These are phyloP conservation scores for Lamprotornis superbus DNA, from an alignment of 2,113 vertebrate genomes.

Conservation along the genomic window DNA sequence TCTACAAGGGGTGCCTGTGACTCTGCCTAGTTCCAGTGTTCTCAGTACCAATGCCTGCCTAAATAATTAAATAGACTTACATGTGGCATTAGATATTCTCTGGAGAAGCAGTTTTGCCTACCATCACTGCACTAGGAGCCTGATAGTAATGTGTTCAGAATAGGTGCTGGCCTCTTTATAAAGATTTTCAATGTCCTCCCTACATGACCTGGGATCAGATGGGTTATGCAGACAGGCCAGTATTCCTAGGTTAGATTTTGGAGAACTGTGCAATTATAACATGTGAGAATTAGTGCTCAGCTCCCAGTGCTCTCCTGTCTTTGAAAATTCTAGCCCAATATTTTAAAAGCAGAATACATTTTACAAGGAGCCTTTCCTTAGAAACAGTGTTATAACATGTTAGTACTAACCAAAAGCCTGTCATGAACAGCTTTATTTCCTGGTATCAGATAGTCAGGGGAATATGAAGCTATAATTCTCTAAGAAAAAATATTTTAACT, in stretches of 20 bases:
- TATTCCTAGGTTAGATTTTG: neutral
- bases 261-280: neutral
- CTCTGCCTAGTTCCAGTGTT: neutral
- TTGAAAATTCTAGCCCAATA: neutral
- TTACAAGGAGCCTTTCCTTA: neutral
- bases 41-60: neutral
- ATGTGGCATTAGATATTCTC: neutral
- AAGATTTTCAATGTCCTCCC: neutral
- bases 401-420: neutral
- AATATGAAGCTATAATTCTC: neutral
- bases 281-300: neutral
- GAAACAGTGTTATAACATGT: neutral
- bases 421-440: neutral
- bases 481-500: neutral
- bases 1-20: accelerated
- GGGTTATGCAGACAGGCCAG: neutral
- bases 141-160: neutral
- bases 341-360: neutral
- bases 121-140: neutral
- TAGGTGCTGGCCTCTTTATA: neutral
- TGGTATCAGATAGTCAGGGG: neutral
- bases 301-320: neutral
- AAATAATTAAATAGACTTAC: neutral
- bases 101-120: neutral
- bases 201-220: neutral